Base-by-base conservation (phyloP, 2,797 vertebrate species). In the Microchirus variegatus region DNA sequence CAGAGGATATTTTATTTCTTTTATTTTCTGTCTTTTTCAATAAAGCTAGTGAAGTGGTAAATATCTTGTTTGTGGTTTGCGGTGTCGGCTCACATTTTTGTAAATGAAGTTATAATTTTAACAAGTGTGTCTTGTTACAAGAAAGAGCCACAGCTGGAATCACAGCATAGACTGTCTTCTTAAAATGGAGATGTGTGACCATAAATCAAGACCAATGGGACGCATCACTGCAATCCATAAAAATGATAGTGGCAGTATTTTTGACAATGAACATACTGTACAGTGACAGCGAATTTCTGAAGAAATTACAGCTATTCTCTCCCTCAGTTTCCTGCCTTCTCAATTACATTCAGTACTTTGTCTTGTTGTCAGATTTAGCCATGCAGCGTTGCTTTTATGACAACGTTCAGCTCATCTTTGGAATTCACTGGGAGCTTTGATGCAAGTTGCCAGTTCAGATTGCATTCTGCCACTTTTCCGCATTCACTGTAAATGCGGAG, bases 361-460 rank as follows among this genome's bases (percentile, higher is more conserved):
- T 83, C 80, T 84, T 88, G 84, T 89, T 88, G 84, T 89, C 87
- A 88, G 79, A 88, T 81, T 83, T 84, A 82, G 63, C 83, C 84
- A 80, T 74, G 79, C 75, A 80, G 74, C 82, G 80, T 78, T 75
- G 83, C 83, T 89, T 90, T 91, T 90, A 91, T 90, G 86, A 80
- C 59, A 77, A 90, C 86, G 80, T 86, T 76, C 73, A 86, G 83
- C 57, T 81, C 67, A 77, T 89, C 75, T 86, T 85, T 73, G 79
- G 75, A 86, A 90, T 87, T 83, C 82, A 79, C 75, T 67, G 66
- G 82, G 75, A 84, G 84, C 87, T 87, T 87, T 89, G 85, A 89
- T 87, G 83, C 80, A 86, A 77, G 78, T 85, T 91, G 86, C 86
- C 86, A 89, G 80, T 85, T 92, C 75, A 80, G 66, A 87, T 86